A percentile compares a stretch with the other conserved stretches of the same genome.
These are phyloP conservation scores for Thalassophryne amazonica DNA, from an alignment of 2,797 vertebrate genomes.

Conservation along the genomic window DNA sequence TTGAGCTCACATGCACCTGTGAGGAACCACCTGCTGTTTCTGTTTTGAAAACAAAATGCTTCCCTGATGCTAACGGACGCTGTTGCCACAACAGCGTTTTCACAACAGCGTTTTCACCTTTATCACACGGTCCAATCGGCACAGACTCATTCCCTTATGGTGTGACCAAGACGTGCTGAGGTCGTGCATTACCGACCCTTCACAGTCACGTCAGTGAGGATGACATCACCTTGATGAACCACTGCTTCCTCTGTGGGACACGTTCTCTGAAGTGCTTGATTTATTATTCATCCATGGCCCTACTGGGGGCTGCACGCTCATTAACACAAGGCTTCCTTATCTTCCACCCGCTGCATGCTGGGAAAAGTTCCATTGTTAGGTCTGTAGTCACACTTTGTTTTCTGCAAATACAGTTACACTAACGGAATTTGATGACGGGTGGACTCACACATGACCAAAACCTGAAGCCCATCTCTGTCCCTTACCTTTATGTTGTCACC, in stretches of 20 bases:
- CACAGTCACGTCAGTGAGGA: conserved; percentile 6
- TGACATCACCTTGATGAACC: conserved; percentile 32
- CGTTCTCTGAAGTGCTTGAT: conserved; percentile 22
- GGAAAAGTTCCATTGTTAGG: background rate
- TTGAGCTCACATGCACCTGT: conserved; percentile 17
- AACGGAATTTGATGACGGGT: no score
- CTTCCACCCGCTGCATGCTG: background rate
- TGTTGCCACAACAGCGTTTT: conserved; percentile 66
- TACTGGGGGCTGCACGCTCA: background rate
- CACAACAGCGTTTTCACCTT: conserved; percentile 53
- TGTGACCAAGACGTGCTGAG: background rate
- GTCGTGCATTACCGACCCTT: conserved; percentile 17
- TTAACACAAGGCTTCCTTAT: conserved; percentile 12
- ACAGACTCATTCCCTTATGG: conserved; percentile 23
- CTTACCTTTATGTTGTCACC: conserved; percentile 16
- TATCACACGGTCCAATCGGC: conserved; percentile 45
- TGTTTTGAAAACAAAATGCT: conserved; percentile 66
- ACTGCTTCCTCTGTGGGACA: conserved; percentile 23
- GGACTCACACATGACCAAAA: background rate
- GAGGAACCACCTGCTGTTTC: conserved; percentile 36
- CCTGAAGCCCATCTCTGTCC: background rate
- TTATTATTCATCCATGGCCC: conserved; percentile 38
- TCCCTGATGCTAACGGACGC: conserved; percentile 40
- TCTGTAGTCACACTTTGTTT: background rate
- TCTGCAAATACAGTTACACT: background rate